Base-by-base conservation (phyloP, 1,140 invertebrate genomes). In the Varroa destructor region DNA sequence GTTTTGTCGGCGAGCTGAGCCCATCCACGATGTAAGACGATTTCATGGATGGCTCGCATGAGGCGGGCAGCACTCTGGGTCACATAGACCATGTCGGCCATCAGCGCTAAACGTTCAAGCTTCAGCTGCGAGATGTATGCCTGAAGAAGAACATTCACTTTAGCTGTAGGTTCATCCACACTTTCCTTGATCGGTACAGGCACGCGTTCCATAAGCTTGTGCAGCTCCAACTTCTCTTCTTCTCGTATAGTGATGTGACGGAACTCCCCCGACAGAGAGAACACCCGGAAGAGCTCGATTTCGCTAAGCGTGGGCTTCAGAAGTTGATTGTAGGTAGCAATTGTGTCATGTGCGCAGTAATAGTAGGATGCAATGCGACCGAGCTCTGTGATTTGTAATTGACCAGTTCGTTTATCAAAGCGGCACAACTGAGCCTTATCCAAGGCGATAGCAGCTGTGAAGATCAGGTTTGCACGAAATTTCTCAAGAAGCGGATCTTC, bases 31-130 rank as follows among this genome's bases (percentile, higher is more conserved):
- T 86, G 86, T 14, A 88, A 78, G 8, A 88, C 91, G 75, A 99
- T 99, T 82, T 99, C 97, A 82, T 90, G 99, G 71, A 99, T 95
- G 0, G 97, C 96, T 75, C 97, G 81, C 84, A 99, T 90, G 4
- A 99, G 82, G 71, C 97, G 84, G 2, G 90, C 88, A 0, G 97
- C 97, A 4, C 93, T 97, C 80, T 99, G 97, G 0, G 96, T 98
- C 0, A 99, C 92, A 78, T 93, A 99, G 0, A 99, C 93, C 96
- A 99, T 99, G 80, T 99, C 97, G 0, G 93, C 90, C 90, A 98
- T 96, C 2, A 99, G 81, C 0, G 95, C 94, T 80, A 99, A 97
- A 12, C 96, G 95, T 79, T 99, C 96, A 55, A 99, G 81, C 80
- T 99, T 98, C 56, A 99, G 79, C 78, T 99, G 95, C 0, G 95